Percentiles rank a stretch among this genome's conserved stretches.
Conservation (phyloP, 2,888 invertebrate genomes). For the Norana najaformis region DNA sequence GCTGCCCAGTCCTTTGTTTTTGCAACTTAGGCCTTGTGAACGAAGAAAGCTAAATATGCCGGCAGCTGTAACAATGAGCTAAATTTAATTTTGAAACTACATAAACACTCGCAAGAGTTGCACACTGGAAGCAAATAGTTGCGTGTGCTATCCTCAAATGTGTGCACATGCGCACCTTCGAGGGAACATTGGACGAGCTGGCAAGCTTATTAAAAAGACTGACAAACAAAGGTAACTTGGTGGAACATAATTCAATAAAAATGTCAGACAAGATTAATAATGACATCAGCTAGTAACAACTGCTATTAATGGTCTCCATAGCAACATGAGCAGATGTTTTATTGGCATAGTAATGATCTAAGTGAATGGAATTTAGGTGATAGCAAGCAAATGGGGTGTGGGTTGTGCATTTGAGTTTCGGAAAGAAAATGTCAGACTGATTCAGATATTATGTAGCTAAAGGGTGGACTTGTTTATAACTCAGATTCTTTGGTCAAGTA, state of each 20-base stretch:
- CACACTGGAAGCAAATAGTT: too few species aligned
- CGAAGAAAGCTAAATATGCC: too few species aligned
- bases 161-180: too few species aligned
- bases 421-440: not conserved
- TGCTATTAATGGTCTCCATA: not conserved
- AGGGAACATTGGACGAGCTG: too few species aligned
- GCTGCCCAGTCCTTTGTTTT: too few species aligned
- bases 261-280: not conserved
- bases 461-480: not conserved
- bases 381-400: not conserved
- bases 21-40: too few species aligned
- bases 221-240: not conserved
- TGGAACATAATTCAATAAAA: not conserved
- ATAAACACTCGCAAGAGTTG: too few species aligned
- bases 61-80: too few species aligned
- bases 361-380: constrained; percentile 1
- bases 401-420: too few species aligned
- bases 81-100: too few species aligned
- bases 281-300: not conserved
- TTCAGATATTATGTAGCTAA: not conserved
- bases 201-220: not conserved
- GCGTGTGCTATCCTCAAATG: too few species aligned
- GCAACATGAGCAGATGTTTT: not conserved
- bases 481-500: not conserved
- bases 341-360: not conserved